These are phyloP conservation scores for Parelbella ahira DNA, from an alignment of 2,888 invertebrate species.

Conservation along the genomic window DNA sequence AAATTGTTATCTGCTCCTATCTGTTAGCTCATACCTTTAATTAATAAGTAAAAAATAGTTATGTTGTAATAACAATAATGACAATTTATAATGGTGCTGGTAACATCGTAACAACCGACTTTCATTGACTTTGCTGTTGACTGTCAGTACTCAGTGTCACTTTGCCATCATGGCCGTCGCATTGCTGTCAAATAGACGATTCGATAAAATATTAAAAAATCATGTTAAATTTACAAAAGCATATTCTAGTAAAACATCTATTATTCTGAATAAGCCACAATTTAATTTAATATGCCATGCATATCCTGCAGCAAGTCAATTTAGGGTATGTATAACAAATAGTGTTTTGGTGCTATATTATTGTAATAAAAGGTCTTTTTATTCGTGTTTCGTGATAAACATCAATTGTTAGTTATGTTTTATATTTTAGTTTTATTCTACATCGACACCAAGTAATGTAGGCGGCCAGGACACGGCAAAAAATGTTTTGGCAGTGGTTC, in stretches of 20 bases:
- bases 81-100: too few species aligned
- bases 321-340: constrained; percentile 49
- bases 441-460: constrained; percentile 43
- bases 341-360: constrained; percentile 11
- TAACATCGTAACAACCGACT: too few species aligned
- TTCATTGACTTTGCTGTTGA: too few species aligned
- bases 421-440: constrained; percentile 56
- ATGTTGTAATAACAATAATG: too few species aligned
- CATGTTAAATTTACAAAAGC: constrained; percentile 53
- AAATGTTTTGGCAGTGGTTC: constrained; percentile 73
- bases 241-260: constrained; percentile 40
- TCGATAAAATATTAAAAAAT: constrained; percentile 60
- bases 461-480: constrained; percentile 61
- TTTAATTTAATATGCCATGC: constrained; percentile 52
- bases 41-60: too few species aligned
- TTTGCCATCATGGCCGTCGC: constrained; percentile 63
- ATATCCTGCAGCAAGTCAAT: constrained; percentile 56
- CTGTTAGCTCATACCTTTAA: too few species aligned
- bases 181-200: constrained; percentile 61
- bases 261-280: constrained; percentile 55
- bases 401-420: neutral
- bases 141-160: constrained; percentile 1
- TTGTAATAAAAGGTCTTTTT: constrained; percentile 6
- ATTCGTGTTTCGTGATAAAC: constrained; percentile 2
- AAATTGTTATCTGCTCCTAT: too few species aligned